Conservation (phyloP, 2,797 vertebrate species). For the Rousettus madagascariensis region DNA sequence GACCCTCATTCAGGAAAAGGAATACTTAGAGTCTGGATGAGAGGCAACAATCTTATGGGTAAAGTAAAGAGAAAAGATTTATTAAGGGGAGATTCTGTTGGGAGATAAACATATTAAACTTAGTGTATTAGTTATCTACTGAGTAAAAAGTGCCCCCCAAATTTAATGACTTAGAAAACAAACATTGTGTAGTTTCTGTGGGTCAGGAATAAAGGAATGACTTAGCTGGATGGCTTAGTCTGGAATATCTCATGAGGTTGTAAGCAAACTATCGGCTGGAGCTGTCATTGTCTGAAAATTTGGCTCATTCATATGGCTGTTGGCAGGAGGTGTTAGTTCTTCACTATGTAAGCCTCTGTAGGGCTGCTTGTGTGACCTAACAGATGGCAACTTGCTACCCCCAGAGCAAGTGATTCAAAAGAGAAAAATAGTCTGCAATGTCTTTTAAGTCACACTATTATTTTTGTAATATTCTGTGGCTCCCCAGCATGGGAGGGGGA, state of each 20-base stretch:
- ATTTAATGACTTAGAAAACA: not conserved
- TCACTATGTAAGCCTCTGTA: not conserved
- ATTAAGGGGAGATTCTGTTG: not conserved
- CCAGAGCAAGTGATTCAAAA: too few species aligned
- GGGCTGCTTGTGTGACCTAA: not conserved
- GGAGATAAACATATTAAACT: not conserved
- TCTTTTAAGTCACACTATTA: not conserved
- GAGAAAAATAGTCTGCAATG: not conserved
- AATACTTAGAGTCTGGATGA: not conserved
- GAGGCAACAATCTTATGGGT: not conserved
- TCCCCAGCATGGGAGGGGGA: not conserved
- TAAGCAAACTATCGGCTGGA: not conserved
- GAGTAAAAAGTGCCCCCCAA: not conserved
- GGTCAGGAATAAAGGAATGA: not conserved
- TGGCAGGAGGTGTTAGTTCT: not conserved
- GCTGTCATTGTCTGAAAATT: not conserved
- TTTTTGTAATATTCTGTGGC: not conserved
- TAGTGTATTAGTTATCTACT: not conserved
- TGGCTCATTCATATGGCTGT: not conserved
- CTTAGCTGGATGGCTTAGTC: not conserved
- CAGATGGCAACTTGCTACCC: too few species aligned
- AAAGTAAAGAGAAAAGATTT: not conserved
- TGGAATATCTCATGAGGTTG: not conserved
- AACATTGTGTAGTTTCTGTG: not conserved
- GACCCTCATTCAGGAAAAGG: not conserved